These are phyloP conservation scores for Macrotus californicus DNA, from an alignment of 2,113 vertebrate species.

Conservation along the genomic window DNA sequence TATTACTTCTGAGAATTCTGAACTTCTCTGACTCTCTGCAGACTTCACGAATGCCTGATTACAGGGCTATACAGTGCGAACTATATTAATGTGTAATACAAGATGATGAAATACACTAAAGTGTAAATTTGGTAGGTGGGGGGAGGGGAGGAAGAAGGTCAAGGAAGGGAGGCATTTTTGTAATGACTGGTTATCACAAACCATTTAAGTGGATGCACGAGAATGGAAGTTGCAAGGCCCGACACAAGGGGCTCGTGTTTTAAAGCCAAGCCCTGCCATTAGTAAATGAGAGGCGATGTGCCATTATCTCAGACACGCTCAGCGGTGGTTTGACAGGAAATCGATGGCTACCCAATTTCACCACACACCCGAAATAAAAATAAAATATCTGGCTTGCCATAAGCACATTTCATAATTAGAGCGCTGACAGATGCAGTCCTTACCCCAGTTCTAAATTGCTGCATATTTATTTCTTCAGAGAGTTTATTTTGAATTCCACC, in stretches of 20 bases:
- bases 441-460: neutral
- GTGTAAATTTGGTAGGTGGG: neutral
- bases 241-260: neutral
- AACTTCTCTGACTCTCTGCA: neutral
- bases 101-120: neutral
- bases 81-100: neutral
- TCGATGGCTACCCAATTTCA: conserved; percentile 12
- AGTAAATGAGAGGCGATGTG: neutral
- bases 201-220: neutral
- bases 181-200: conserved; percentile 17
- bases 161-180: neutral
- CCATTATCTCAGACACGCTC: neutral
- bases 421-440: neutral
- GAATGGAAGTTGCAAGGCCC: neutral
- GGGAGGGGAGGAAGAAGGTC: neutral
- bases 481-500: conserved; percentile 26
- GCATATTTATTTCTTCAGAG: conserved; percentile 25
- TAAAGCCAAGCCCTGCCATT: neutral
- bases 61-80: neutral
- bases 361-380: conserved; percentile 49
- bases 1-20: neutral
- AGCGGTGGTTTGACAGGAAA: conserved; percentile 35
- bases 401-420: conserved; percentile 6
- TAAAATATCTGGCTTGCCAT: conserved; percentile 23
- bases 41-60: neutral